Base-by-base conservation (phyloP, 2,797 vertebrate species). In the Novumbra hubbsi region DNA sequence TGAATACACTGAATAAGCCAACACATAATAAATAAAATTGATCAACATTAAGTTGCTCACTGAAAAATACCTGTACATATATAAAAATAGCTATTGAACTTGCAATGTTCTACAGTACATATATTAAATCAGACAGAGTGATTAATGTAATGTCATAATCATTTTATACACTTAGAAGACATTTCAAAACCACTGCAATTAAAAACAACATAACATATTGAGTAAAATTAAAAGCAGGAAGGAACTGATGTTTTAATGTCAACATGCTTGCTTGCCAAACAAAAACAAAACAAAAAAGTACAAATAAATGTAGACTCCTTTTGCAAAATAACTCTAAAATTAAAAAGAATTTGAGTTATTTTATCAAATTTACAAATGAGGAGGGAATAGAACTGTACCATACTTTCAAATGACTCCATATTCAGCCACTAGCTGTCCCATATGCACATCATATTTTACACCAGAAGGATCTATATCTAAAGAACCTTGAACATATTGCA, bases 1-100 rank as follows among this genome's bases (percentile, higher is more conserved):
- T n/a, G 7, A 19, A 38, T 17, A 38, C 32, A 66, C 16, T 30
- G 32, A 38, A 38, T 1, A 66, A 65, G 30, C 12, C 8, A 30
- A 34, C 32, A n/a, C 15, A 65, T 48, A 83, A 85, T 85, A 80
- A 83, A 87, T 79, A 77, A 19, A 50, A 66, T 34, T 6, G 32
- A 32, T 30, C 28, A 65, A 7, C 28, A 32, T 32, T 19, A 16
- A 65, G 63, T 63, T 15, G 50, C 19, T n/a, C 6, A 55, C 60
- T 4, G 21, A 11, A 24, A 63, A 28, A 28, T 28, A 16, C 60
- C 50, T 45, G 41, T 45, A 45, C 11, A 38, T 38, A 38, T 38
- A 38, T 7, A 38, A 2, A 38, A 2, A 38, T 38, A 7, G 34
- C 8, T 38, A 38, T 38, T 45, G 41, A 27, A 24, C n/a, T 27